Percentiles rank a stretch among this genome's conserved stretches.
These are phyloP conservation scores for Plodia interpunctella DNA, from an alignment of 1,140 invertebrate genomes.

Conservation along the genomic window DNA sequence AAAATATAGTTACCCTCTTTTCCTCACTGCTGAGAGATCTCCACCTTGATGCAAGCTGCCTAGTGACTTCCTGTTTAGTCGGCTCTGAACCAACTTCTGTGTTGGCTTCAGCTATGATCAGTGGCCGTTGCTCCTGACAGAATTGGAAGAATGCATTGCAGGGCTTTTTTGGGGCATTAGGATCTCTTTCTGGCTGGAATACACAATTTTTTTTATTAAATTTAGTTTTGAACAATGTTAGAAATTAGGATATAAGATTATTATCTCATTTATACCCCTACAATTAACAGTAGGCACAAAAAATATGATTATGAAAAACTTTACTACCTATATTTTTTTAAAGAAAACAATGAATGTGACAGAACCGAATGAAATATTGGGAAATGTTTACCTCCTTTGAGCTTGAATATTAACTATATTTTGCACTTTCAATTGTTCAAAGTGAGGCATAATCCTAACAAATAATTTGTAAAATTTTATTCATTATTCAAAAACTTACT, in stretches of 20 bases:
- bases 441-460: too few relatives aligned
- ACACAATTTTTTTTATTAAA: slow-evolving; percentile 16
- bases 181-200: slow-evolving; percentile 79
- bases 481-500: slow-evolving; percentile 28
- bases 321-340: too few relatives aligned
- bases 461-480: too few relatives aligned
- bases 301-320: too few relatives aligned
- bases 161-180: slow-evolving; percentile 87
- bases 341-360: too few relatives aligned
- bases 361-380: too few relatives aligned
- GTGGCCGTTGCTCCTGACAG: slow-evolving; percentile 86
- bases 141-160: slow-evolving; percentile 90
- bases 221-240: not conserved
- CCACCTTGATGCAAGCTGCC: slow-evolving; percentile 85
- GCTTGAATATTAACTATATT: too few relatives aligned
- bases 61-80: slow-evolving; percentile 85
- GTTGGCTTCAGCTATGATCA: slow-evolving; percentile 82
- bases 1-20: slow-evolving; percentile 78
- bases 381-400: too few relatives aligned
- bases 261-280: too few relatives aligned
- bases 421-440: too few relatives aligned
- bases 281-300: too few relatives aligned
- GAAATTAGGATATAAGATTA: too few relatives aligned
- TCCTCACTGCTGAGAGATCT: slow-evolving; percentile 83
- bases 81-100: slow-evolving; percentile 82